A percentile compares a stretch with the other conserved stretches of the same genome.
phyloP scores from a whole-genome alignment of 64 coral and sea anemone species.

The Actinia equina region DNA sequence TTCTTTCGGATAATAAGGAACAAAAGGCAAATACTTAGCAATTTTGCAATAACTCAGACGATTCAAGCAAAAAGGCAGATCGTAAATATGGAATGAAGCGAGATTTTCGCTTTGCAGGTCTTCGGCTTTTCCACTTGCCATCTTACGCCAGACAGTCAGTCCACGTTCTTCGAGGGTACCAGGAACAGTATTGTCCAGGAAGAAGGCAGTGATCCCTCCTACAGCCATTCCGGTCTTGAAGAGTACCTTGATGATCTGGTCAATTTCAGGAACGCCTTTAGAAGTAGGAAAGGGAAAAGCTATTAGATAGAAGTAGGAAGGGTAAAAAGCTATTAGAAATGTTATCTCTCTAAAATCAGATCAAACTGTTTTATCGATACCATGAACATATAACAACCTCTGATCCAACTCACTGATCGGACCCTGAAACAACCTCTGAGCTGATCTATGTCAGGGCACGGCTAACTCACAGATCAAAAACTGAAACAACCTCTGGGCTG shows the following conservation, averaged over 20 bases:
- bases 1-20: conserved; percentile 39
- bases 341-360: too few species aligned
- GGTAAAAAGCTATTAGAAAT: too few species aligned
- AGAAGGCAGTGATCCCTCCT: conserved; percentile 38
- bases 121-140: neutral
- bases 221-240: conserved; percentile 66
- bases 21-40: conserved; percentile 45
- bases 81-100: conserved; percentile 47
- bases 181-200: conserved; percentile 48
- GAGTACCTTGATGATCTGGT: conserved; percentile 60
- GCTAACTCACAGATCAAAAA: too few species aligned
- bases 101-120: neutral
- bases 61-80: conserved; percentile 52
- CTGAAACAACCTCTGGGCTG: too few species aligned
- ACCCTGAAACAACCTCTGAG: too few species aligned
- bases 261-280: conserved; percentile 51
- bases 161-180: conserved; percentile 61
- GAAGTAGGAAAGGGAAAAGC: neutral
- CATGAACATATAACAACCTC: too few species aligned
- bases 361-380: too few species aligned
- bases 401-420: too few species aligned
- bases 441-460: too few species aligned
- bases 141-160: conserved; percentile 39
- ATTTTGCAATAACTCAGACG: conserved; percentile 33
- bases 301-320: too few species aligned